Percentiles rank a stretch among this genome's conserved stretches.
Evolutionary conservation across 2,797 vertebrate species (phyloP).

Genomic region (Cossypha dichroa): DNA sequence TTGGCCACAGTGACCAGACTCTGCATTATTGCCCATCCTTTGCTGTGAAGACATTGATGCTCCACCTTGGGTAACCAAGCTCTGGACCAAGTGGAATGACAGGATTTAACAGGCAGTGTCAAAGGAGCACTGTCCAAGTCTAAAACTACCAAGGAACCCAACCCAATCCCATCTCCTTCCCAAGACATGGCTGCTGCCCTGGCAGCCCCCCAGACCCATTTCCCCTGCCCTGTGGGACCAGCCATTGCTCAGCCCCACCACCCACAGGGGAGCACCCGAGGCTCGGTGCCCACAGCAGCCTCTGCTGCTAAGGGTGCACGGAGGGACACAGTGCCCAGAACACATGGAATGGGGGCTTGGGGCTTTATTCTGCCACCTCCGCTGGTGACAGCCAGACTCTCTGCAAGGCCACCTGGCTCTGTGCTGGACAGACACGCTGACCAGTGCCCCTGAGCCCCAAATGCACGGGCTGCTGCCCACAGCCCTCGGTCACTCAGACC

Average conservation of each 20-base stretch:
- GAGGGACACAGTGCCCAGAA: not conserved
- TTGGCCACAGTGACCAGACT: fast-evolving
- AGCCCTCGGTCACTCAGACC: not conserved
- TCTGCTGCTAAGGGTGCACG: fast-evolving
- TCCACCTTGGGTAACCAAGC: not conserved
- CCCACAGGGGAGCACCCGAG: fast-evolving
- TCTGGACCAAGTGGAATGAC: too few species aligned
- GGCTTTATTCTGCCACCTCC: not conserved
- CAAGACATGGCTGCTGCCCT: fast-evolving
- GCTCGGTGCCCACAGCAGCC: fast-evolving
- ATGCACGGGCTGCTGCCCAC: fast-evolving
- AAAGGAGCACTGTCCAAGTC: not conserved
- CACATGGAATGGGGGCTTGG: not conserved
- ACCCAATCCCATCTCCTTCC: not conserved
- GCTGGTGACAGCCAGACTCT: not conserved
- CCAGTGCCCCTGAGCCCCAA: not conserved
- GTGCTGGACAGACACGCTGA: not conserved
- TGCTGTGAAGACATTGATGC: fast-evolving
- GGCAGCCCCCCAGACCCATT: not conserved
- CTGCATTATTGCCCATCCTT: fast-evolving
- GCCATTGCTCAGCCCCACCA: not conserved
- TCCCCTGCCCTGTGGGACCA: not conserved
- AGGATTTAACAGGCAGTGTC: not conserved
- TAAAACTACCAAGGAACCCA: not conserved
- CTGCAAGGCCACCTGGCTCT: not conserved